Conservation (phyloP, 2,888 invertebrate species). For the Sisyra nigra region DNA sequence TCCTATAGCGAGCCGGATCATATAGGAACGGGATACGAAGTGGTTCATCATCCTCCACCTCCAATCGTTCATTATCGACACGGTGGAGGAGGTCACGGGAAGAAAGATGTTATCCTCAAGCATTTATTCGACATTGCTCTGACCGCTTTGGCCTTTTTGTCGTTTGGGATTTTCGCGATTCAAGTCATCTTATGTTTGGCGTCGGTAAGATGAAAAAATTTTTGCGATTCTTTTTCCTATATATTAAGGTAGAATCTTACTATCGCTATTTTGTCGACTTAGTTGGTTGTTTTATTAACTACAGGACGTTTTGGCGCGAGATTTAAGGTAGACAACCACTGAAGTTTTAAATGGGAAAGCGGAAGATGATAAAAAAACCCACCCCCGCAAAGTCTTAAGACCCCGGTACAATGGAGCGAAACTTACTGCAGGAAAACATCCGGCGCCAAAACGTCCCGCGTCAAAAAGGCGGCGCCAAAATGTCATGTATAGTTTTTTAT, state of each 20-base stretch:
- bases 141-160: slow-evolving; percentile 64
- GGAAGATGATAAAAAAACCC: too few relatives aligned
- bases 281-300: too few relatives aligned
- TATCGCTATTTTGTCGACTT: too few relatives aligned
- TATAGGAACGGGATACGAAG: neutral
- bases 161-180: slow-evolving; percentile 64
- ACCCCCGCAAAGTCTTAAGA: too few relatives aligned
- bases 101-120: slow-evolving; percentile 45
- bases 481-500: too few relatives aligned
- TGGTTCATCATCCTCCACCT: slow-evolving; percentile 14
- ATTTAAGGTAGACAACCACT: too few relatives aligned
- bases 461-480: too few relatives aligned
- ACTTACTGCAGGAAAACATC: too few relatives aligned
- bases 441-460: too few relatives aligned
- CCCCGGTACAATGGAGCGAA: too few relatives aligned
- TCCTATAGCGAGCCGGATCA: neutral
- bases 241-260: too few relatives aligned
- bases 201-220: slow-evolving; percentile 30
- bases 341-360: neutral
- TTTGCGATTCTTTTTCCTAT: neutral
- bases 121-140: slow-evolving; percentile 67
- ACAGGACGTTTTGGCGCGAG: neutral
- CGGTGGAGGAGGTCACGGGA: slow-evolving; percentile 18
- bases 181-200: slow-evolving; percentile 65
- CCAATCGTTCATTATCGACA: slow-evolving; percentile 22